A percentile compares a stretch with the other conserved stretches of the same genome.
phyloP scores from a whole-genome alignment of 2,113 vertebrate species.

The Zosterops hypoxanthus region DNA sequence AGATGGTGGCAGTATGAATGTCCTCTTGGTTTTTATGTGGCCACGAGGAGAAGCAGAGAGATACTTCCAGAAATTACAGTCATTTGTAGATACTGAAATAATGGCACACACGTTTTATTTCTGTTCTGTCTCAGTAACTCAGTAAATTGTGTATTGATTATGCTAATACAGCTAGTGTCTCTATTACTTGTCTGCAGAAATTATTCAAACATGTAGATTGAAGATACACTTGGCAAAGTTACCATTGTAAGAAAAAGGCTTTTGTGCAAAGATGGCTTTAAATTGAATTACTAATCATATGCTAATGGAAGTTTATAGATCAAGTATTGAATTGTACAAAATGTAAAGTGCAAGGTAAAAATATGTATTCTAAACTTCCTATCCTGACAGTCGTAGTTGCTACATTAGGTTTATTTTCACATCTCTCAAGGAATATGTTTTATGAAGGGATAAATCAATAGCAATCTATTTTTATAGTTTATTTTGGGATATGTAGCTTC shows the following conservation, averaged over 20 bases:
- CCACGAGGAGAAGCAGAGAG: neutral
- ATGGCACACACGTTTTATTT: slow-evolving; percentile 60
- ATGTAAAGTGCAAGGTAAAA: slow-evolving; percentile 47
- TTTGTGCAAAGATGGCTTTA: slow-evolving; percentile 47
- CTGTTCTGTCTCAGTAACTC: slow-evolving; percentile 76
- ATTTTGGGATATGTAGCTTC: slow-evolving; percentile 67
- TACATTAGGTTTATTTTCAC: slow-evolving; percentile 61
- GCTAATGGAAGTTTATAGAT: slow-evolving; percentile 42
- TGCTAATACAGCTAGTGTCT: slow-evolving; percentile 75
- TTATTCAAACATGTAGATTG: slow-evolving; percentile 75
- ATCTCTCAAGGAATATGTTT: slow-evolving; percentile 67
- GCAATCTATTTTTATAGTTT: slow-evolving; percentile 75
- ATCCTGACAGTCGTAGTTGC: neutral
- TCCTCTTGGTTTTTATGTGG: slow-evolving; percentile 34
- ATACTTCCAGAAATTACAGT: slow-evolving; percentile 63
- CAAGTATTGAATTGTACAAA: slow-evolving; percentile 58
- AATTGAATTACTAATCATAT: slow-evolving; percentile 53
- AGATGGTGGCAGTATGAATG: neutral
- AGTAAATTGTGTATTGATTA: slow-evolving; percentile 84
- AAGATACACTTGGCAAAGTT: slow-evolving; percentile 63
- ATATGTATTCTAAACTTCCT: neutral
- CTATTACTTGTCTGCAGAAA: slow-evolving; percentile 77
- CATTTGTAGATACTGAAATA: slow-evolving; percentile 73
- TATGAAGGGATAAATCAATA: slow-evolving; percentile 72
- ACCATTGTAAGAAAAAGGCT: slow-evolving; percentile 48